Base-by-base conservation (phyloP, 1,140 invertebrate species). In the Globodera rostochiensis region DNA sequence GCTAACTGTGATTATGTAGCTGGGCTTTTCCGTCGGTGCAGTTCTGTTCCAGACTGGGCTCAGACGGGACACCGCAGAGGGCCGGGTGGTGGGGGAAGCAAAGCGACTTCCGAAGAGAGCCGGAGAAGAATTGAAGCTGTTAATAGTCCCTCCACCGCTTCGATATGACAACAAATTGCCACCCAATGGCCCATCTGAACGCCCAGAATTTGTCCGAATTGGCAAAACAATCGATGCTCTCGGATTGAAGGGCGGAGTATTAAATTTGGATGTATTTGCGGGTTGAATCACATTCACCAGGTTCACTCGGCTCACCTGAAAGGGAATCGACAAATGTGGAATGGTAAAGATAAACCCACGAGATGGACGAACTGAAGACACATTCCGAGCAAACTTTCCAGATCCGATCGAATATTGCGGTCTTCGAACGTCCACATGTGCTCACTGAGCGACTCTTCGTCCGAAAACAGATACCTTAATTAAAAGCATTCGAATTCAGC, bases 291-390 rank as follows among this genome's bases (percentile, higher is more conserved):
- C 69, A 71, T 71, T 25, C 69, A 71, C 69, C 25, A 71, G 6
- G 36, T 71, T 71, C 7, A 71, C 69, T 47, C 69, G 69, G 36
- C 69, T 71, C 25, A 71, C 46, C 69, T 71, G n/a, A 47, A 71
- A 15, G 15, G 13, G 19, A 3, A 3, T 15, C 60, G 25, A 11
- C 21, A 71, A 36, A 45, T 71, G 7, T 19, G 57, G 19, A 64
- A 64, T 19, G 15, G 57, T 15, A 80, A 15, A 77, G 3, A 81
- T 19, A 67, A 9, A 53, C 82, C 11, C 25, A 83, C 82, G 81
- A 83, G 46, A 70, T 83, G 82, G 13, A 83, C 53, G 46, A 85
- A 78, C 45, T 80, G 82, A 50, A 83, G 83, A 83, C 53, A 66
- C n/a, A 85, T 46, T 8, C 53, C 49, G n/a, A 83, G 36, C 25